Percentiles rank a stretch among this genome's conserved stretches.
Evolutionary conservation across 2,888 invertebrate genomes (phyloP).

Genomic region (Ferdinandea cuprea): DNA sequence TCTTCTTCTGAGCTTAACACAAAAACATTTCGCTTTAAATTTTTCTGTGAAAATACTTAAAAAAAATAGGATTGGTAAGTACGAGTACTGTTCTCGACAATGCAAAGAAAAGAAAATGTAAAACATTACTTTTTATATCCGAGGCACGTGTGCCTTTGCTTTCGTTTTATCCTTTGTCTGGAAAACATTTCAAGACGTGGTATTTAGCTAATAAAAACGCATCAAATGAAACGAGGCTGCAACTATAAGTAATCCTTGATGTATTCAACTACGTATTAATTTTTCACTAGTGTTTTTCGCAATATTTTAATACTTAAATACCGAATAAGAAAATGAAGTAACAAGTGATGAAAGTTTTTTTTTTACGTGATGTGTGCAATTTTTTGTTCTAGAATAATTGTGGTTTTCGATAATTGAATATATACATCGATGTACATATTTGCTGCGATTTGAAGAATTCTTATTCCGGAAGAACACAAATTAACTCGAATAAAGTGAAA

Average conservation of each 20-base stretch:
- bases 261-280: conserved; percentile 32
- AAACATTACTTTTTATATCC: not conserved
- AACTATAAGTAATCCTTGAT: not conserved
- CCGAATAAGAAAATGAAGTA: conserved; percentile 31
- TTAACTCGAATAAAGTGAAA: not conserved
- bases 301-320: not conserved
- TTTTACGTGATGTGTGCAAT: conserved; percentile 40
- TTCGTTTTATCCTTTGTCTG: conserved; percentile 42
- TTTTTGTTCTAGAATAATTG: conserved; percentile 13
- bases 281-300: not conserved
- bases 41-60: conserved; percentile 14
- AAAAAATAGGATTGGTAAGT: conserved; percentile 33
- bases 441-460: not conserved
- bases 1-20: conserved; percentile 17
- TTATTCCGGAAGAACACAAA: not conserved
- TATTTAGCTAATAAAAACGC: conserved; percentile 7
- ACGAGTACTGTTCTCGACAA: conserved; percentile 40
- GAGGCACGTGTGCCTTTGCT: conserved; percentile 54
- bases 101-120: conserved; percentile 1
- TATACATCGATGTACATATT: not conserved
- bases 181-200: conserved; percentile 3
- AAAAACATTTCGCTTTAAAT: conserved; percentile 23
- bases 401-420: not conserved
- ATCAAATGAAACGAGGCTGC: conserved; percentile 1
- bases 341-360: conserved; percentile 54